Percentiles rank a stretch among this genome's conserved stretches.
phyloP scores from a whole-genome alignment of 2,113 vertebrate genomes.

The Callipepla squamata region DNA sequence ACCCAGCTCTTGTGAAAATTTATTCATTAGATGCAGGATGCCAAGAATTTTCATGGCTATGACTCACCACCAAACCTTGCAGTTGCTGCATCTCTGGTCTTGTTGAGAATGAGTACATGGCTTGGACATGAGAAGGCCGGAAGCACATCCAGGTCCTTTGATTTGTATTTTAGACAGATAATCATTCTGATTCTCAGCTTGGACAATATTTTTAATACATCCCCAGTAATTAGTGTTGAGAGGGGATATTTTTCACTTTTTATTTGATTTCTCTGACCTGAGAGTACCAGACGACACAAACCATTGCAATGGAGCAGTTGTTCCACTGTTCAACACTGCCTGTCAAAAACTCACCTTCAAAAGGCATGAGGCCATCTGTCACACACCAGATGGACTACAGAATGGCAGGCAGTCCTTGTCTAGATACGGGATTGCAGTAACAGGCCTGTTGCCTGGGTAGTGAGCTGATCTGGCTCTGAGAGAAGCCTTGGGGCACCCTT shows the following conservation, averaged over 20 bases:
- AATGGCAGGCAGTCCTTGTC: not conserved
- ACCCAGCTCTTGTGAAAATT: not conserved
- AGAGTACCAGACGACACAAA: not conserved
- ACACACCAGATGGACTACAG: not conserved
- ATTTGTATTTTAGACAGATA: not conserved
- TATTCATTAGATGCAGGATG: not conserved
- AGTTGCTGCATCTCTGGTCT: not conserved
- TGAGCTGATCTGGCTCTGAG: not conserved
- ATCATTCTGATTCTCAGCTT: not conserved
- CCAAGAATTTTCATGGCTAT: not conserved
- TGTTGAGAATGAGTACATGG: not conserved
- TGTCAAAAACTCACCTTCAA: not conserved
- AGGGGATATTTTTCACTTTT: not conserved
- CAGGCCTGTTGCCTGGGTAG: not conserved
- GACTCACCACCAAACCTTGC: not conserved
- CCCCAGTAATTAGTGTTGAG: not conserved
- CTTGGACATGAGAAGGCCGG: not conserved
- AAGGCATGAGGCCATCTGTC: not conserved
- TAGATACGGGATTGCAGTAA: not conserved
- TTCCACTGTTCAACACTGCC: not conserved
- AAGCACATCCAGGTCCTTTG: not conserved
- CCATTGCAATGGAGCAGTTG: not conserved
- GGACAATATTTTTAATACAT: not conserved
- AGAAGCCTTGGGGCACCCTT: not conserved
- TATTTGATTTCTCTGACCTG: not conserved